A percentile compares a stretch with the other conserved stretches of the same genome.
Evolutionary conservation across 2,113 vertebrate genomes (phyloP).

Genomic region (Rhabdornis inornatus): DNA sequence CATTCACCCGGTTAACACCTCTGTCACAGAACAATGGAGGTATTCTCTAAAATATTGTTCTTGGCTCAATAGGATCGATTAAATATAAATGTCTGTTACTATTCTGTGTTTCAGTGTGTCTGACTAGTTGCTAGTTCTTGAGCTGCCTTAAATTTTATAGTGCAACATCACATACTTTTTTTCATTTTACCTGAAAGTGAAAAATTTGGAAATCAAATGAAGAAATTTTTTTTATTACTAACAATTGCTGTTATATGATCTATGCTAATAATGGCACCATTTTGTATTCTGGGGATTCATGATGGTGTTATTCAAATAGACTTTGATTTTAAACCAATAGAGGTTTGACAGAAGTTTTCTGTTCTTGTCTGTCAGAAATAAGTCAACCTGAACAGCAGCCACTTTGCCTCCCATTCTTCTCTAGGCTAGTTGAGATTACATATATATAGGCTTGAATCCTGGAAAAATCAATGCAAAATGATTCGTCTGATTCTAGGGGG

Average conservation of each 20-base stretch:
- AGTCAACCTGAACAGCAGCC: background rate
- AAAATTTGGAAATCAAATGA: background rate
- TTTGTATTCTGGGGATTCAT: background rate
- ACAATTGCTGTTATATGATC: background rate
- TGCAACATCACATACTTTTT: background rate
- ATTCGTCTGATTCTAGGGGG: background rate
- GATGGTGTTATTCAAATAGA: background rate
- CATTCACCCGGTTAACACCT: slow-evolving; percentile 28
- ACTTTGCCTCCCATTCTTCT: background rate
- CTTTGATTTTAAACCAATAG: background rate
- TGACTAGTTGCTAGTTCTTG: background rate
- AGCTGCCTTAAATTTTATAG: background rate
- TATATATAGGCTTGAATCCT: background rate
- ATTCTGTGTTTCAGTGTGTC: background rate
- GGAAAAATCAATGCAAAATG: background rate
- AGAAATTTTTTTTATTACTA: background rate
- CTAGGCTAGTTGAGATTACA: background rate
- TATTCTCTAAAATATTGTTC: slow-evolving; percentile 50
- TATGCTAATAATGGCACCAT: background rate
- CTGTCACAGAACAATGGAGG: slow-evolving; percentile 38
- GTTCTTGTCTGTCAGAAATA: background rate
- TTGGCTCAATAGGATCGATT: slow-evolving; percentile 18
- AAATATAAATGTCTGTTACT: slow-evolving; percentile 25
- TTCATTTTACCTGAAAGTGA: background rate
- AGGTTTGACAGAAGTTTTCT: background rate